These are phyloP conservation scores for Crocodylus rhombifer DNA, from an alignment of 2,797 vertebrate species.

Conservation along the genomic window DNA sequence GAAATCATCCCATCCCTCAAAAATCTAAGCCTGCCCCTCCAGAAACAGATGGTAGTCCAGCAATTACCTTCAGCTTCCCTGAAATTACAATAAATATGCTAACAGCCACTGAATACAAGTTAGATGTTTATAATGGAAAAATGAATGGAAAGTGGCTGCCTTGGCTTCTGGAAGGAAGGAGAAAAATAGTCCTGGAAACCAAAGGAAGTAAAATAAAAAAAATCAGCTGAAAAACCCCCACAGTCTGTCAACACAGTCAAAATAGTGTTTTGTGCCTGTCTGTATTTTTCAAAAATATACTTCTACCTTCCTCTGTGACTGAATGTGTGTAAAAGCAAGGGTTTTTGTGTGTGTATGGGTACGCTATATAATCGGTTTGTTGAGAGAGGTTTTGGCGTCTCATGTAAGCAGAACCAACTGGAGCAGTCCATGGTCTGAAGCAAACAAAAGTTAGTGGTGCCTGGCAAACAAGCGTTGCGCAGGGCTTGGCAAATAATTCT, in stretches of 20 bases:
- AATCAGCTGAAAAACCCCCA: not conserved
- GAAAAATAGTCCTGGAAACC: not conserved
- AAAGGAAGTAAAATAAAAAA: not conserved
- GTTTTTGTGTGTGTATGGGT: not conserved
- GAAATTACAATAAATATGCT: not conserved
- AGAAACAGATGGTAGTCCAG: not conserved
- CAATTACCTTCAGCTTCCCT: not conserved
- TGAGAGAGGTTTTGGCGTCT: not conserved
- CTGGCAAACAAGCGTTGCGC: too few species aligned
- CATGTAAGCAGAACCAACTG: not conserved
- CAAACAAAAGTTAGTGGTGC: not conserved
- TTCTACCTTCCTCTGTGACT: not conserved
- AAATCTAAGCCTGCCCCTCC: not conserved
- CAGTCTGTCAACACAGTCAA: not conserved
- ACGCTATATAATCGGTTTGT: not conserved
- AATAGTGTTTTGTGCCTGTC: not conserved
- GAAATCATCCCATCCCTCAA: not conserved
- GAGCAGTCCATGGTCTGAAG: not conserved
- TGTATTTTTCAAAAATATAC: not conserved
- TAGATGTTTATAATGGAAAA: not conserved
- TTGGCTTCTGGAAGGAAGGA: not conserved
- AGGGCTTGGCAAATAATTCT: too few species aligned
- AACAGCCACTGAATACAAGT: not conserved
- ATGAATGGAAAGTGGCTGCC: not conserved
- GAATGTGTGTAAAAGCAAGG: not conserved